A percentile compares a stretch with the other conserved stretches of the same genome.
phyloP scores from a whole-genome alignment of 2,888 invertebrate species.

The Crossocerus cetratus region DNA sequence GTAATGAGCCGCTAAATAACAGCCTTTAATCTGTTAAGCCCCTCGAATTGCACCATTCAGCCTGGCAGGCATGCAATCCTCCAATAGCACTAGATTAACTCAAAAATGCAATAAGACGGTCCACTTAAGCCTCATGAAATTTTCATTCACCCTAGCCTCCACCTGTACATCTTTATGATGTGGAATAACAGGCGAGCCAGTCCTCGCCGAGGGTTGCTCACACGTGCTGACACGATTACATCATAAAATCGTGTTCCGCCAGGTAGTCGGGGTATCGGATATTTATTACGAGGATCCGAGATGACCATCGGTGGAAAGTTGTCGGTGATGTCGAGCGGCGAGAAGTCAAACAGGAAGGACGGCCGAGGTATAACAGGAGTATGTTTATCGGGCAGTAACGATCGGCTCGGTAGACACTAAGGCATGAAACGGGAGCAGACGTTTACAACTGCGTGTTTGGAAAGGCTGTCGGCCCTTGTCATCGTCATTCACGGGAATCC shows the following conservation, averaged over 20 bases:
- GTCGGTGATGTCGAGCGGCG: neutral
- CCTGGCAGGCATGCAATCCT: neutral
- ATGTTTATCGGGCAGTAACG: conserved; percentile 8
- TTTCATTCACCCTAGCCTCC: too few species aligned
- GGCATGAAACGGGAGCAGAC: conserved; percentile 74
- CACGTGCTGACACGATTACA: too few species aligned
- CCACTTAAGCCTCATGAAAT: neutral
- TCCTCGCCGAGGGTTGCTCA: too few species aligned
- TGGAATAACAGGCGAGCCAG: too few species aligned
- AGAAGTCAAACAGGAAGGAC: conserved; percentile 3
- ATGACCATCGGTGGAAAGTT: too few species aligned
- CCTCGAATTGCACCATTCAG: neutral
- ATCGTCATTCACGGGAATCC: conserved; percentile 68
- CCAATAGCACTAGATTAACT: neutral
- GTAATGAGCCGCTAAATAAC: neutral
- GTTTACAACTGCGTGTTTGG: conserved; percentile 74
- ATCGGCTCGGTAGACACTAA: conserved; percentile 11
- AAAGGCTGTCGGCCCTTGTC: conserved; percentile 75
- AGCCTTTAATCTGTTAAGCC: neutral
- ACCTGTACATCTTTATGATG: too few species aligned
- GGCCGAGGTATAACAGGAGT: neutral
- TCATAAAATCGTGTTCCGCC: too few species aligned
- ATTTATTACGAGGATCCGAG: too few species aligned
- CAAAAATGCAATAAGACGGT: neutral
- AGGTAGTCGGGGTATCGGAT: too few species aligned